phyloP scores from a whole-genome alignment of 2,113 vertebrate species.

The Tupaia chinensis region DNA sequence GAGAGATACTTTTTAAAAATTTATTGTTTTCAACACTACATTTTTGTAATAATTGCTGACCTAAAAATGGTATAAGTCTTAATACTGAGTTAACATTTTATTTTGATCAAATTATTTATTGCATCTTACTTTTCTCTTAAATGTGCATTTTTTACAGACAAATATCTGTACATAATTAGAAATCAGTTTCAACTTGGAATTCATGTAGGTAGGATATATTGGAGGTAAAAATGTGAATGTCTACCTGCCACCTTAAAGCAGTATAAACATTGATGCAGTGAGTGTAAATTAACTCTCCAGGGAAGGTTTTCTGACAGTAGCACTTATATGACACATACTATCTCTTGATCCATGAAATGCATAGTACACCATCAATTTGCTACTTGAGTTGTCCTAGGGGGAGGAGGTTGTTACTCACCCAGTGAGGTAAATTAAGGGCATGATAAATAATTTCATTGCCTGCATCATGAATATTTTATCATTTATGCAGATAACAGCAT shows the following conservation, averaged over 20 bases:
- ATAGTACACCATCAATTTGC: slow-evolving; percentile 53
- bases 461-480: neutral
- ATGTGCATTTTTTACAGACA: neutral
- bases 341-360: slow-evolving; percentile 69
- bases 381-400: slow-evolving; percentile 58
- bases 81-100: neutral
- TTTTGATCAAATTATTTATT: neutral
- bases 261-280: slow-evolving; percentile 26
- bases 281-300: slow-evolving; percentile 67
- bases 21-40: neutral
- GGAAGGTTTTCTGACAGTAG: slow-evolving; percentile 43
- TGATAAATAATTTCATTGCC: slow-evolving; percentile 21
- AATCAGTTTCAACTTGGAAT: slow-evolving; percentile 28
- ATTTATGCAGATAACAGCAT: neutral
- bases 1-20: neutral
- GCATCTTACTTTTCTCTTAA: neutral
- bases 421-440: slow-evolving; percentile 38
- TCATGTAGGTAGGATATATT: neutral
- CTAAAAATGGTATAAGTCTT: neutral
- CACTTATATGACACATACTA: slow-evolving; percentile 24
- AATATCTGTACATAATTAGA: neutral
- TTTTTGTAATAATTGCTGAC: neutral
- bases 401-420: slow-evolving; percentile 34
- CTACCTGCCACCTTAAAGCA: slow-evolving; percentile 47
- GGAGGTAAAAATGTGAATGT: neutral